A percentile compares a stretch with the other conserved stretches of the same genome.
Evolutionary conservation across 2,113 vertebrate species (phyloP).

Genomic region (Cyanoramphus novaezelandiae): DNA sequence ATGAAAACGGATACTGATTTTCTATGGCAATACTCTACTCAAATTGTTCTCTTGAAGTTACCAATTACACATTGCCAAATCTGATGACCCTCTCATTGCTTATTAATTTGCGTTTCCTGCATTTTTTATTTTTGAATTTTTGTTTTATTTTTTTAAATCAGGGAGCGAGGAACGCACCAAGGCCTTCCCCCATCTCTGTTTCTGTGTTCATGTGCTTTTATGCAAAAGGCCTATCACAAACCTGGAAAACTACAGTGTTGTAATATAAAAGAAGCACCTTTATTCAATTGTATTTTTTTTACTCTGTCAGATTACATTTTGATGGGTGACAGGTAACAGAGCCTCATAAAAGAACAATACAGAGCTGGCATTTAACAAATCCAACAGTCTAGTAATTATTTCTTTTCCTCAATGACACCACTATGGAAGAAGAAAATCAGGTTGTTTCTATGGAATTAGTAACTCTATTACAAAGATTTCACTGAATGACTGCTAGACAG

Average conservation of each 20-base stretch:
- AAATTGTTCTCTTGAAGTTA: background rate
- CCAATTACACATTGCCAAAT: background rate
- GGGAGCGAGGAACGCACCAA: background rate
- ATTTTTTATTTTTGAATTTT: background rate
- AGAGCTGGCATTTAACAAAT: constrained; percentile 20
- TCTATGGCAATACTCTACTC: background rate
- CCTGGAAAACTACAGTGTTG: background rate
- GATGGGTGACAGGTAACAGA: background rate
- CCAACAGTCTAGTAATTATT: background rate
- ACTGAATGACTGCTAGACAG: background rate
- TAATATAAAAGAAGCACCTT: background rate
- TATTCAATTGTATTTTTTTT: background rate
- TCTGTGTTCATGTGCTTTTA: background rate
- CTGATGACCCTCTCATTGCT: background rate
- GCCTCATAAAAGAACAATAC: background rate
- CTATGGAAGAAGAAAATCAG: background rate
- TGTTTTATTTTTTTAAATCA: background rate
- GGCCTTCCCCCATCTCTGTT: background rate
- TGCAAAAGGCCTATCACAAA: background rate
- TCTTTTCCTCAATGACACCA: background rate
- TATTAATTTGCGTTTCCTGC: background rate
- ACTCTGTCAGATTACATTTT: background rate
- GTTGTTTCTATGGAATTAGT: background rate
- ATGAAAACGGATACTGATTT: background rate
- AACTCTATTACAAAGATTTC: background rate